phyloP scores from a whole-genome alignment of 2,113 vertebrate species.

The Condylura cristata region DNA sequence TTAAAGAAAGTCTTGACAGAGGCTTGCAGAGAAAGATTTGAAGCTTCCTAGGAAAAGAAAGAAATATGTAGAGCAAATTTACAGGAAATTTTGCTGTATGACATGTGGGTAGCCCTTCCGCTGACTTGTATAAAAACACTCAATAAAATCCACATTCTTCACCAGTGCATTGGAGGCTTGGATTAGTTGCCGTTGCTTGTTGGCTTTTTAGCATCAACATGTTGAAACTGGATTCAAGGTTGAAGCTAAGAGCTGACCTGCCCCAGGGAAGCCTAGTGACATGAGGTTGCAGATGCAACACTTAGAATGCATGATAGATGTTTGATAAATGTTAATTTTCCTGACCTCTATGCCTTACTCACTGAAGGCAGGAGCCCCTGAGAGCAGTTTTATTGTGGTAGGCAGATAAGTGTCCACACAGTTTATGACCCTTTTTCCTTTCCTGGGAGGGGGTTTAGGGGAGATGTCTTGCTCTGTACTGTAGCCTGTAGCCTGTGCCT shows the following conservation, averaged over 20 bases:
- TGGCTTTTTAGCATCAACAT: slow-evolving; percentile 2
- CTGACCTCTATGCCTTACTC: not conserved
- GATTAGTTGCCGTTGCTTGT: not conserved
- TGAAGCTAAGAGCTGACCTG: not conserved
- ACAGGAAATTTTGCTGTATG: not conserved
- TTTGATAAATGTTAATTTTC: not conserved
- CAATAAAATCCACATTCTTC: not conserved
- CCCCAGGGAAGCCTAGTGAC: not conserved
- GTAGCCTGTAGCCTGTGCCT: not conserved
- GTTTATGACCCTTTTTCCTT: not conserved
- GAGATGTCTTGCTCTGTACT: not conserved
- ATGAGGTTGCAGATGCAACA: not conserved
- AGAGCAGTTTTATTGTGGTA: not conserved
- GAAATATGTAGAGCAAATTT: not conserved
- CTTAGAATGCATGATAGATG: not conserved
- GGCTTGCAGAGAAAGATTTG: not conserved
- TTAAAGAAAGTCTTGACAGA: not conserved
- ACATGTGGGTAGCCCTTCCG: not conserved
- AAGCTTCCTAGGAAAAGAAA: not conserved
- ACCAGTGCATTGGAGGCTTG: not conserved
- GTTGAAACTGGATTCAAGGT: not conserved
- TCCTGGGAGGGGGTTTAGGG: no score
- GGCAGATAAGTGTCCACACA: not conserved
- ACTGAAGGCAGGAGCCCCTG: not conserved
- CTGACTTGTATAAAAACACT: slow-evolving; percentile 28